These are phyloP conservation scores for Antheraea yamamai DNA, from an alignment of 2,888 invertebrate species.

Conservation along the genomic window DNA sequence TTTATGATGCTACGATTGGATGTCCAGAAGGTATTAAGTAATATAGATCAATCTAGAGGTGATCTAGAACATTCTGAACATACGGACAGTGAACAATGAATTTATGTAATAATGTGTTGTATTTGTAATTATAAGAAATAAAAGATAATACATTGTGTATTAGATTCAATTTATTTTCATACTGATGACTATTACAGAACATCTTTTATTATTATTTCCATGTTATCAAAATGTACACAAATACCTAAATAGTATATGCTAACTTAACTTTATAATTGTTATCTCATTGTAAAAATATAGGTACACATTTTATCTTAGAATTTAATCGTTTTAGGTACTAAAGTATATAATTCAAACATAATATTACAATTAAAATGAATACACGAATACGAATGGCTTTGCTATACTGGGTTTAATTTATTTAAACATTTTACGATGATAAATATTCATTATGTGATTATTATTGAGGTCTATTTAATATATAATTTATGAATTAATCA, in stretches of 20 bases:
- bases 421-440: background rate
- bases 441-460: background rate
- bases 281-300: constrained; percentile 77
- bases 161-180: constrained; percentile 70
- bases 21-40: constrained; percentile 71
- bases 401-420: constrained; percentile 11
- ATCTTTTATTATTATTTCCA: constrained; percentile 56
- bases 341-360: constrained; percentile 45
- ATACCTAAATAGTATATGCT: constrained; percentile 55
- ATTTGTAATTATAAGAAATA: constrained; percentile 11
- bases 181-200: constrained; percentile 66
- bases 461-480: background rate
- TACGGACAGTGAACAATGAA: constrained; percentile 29
- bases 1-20: constrained; percentile 76
- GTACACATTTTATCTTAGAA: constrained; percentile 60
- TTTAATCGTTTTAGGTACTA: constrained; percentile 51
- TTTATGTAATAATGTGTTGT: background rate
- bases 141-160: constrained; percentile 38
- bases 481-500: background rate
- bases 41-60: constrained; percentile 58
- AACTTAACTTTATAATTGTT: constrained; percentile 58
- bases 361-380: constrained; percentile 40
- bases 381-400: constrained; percentile 47
- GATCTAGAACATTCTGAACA: constrained; percentile 37
- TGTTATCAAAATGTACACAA: constrained; percentile 79